phyloP scores from a whole-genome alignment of 2,888 invertebrate species.

The Cyaniris semiargus region DNA sequence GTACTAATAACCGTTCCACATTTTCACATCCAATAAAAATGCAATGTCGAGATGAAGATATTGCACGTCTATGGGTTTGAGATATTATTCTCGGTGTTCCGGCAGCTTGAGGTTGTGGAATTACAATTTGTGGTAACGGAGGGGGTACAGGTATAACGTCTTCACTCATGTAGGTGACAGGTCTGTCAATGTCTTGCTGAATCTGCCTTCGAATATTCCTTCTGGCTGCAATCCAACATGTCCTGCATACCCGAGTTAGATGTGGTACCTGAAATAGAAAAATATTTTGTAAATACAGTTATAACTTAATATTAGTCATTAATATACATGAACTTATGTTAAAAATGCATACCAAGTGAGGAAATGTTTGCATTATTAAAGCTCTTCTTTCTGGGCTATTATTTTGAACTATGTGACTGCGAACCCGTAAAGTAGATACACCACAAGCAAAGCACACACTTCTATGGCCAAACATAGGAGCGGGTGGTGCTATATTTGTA shows the following conservation, averaged over 20 bases:
- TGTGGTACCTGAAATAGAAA: not conserved
- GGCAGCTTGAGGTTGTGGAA: no score
- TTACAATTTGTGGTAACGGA: no score
- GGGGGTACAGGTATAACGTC: no score
- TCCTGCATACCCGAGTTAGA: not conserved
- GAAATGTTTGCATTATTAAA: not conserved
- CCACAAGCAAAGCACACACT: not conserved
- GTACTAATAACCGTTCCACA: not conserved
- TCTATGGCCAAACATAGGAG: slow-evolving; percentile 1
- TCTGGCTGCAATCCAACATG: no score
- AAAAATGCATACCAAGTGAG: not conserved
- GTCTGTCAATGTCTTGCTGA: no score
- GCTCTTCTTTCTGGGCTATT: not conserved
- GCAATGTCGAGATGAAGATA: not conserved
- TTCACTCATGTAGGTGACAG: no score
- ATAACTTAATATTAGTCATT: not conserved
- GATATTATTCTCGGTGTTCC: no score
- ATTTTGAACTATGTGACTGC: not conserved
- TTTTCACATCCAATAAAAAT: not conserved
- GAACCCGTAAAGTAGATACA: not conserved
- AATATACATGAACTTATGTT: not conserved
- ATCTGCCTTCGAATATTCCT: no score
- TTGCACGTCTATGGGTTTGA: not conserved
- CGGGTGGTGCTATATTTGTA: not conserved
- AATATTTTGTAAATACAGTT: not conserved